A percentile compares a stretch with the other conserved stretches of the same genome.
phyloP scores from a whole-genome alignment of 1,140 invertebrate species.

The Danaus melanippus region DNA sequence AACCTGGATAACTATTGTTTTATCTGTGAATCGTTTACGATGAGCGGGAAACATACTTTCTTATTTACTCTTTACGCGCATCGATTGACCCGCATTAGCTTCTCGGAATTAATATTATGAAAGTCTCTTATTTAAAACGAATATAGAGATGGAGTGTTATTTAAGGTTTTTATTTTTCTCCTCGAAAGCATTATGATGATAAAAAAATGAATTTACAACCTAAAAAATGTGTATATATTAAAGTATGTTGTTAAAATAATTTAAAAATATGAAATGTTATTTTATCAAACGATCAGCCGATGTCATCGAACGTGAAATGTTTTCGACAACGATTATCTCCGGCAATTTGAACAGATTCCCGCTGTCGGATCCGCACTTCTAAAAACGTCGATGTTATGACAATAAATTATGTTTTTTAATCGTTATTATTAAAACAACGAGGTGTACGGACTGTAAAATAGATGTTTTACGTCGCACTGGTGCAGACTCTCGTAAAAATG shows the following conservation, averaged over 20 bases:
- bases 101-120: slow-evolving; percentile 3
- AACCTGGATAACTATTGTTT: too few relatives aligned
- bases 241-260: slow-evolving; percentile 26
- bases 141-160: slow-evolving; percentile 6
- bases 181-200: slow-evolving; percentile 15
- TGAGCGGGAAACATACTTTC: too few relatives aligned
- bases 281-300: slow-evolving; percentile 26
- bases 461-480: slow-evolving; percentile 46
- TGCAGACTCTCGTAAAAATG: slow-evolving; percentile 49
- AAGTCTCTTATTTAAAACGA: slow-evolving; percentile 7
- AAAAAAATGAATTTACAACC: slow-evolving; percentile 17
- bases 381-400: slow-evolving; percentile 48
- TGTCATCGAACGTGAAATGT: slow-evolving; percentile 52
- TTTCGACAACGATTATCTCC: slow-evolving; percentile 40
- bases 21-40: too few relatives aligned
- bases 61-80: background rate
- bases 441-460: slow-evolving; percentile 53
- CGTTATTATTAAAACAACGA: slow-evolving; percentile 62
- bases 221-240: slow-evolving; percentile 10
- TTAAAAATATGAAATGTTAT: slow-evolving; percentile 19
- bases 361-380: slow-evolving; percentile 48
- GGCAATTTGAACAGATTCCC: slow-evolving; percentile 29
- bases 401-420: slow-evolving; percentile 69
- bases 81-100: slow-evolving; percentile 8
- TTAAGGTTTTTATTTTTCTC: slow-evolving; percentile 6